Evolutionary conservation across 2,797 vertebrate genomes (phyloP), one percentile per base, ranked within the genome.

Genomic region (Epinephelus malabaricus): DNA sequence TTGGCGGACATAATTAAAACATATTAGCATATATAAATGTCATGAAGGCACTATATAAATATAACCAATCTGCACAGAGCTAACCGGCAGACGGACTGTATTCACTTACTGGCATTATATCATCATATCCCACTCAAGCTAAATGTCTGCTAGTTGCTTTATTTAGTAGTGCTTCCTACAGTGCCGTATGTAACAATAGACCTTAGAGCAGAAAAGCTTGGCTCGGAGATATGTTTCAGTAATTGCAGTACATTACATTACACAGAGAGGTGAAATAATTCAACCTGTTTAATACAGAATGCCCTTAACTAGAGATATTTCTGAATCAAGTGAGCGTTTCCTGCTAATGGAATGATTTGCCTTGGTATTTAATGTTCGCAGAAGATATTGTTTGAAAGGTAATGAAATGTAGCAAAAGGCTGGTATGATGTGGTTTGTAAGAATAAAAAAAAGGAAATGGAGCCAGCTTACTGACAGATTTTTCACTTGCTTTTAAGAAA

Each of bases 81-180:
- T 34, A 34, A 34, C 7, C 7, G 2, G 34, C 8, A 34, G 34
- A 30, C 27, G 0, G 21, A 18, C 9, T 56, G 25, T 27, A 47
- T n/a, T 40, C 12, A 64, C 78, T 79, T 75, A 70, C 64, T 69
- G 69, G 56, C 73, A 78, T 34, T 46, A 56, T 49, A 65, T n/a
- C 43, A 64, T 69, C 23, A 67, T 25, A 70, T 21, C 5, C 30
- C 61, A 38, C 60, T 68, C 5, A 45, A 23, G 45, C 53, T 72
- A 25, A 79, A 81, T 54, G 64, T 14, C 53, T 59, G 30, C 43
- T 53, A 69, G 58, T 54, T 70, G 62, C 62, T 66, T 73, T 60
- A 64, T 62, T 70, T 58, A 73, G 45, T 6, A 49, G 25, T 17
- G 25, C 51, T 51, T 76, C 51, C 43, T 25, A 21, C 13, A 23